These are phyloP conservation scores for Argyresthia goedartella DNA, from an alignment of 2,888 invertebrate species.

Conservation along the genomic window DNA sequence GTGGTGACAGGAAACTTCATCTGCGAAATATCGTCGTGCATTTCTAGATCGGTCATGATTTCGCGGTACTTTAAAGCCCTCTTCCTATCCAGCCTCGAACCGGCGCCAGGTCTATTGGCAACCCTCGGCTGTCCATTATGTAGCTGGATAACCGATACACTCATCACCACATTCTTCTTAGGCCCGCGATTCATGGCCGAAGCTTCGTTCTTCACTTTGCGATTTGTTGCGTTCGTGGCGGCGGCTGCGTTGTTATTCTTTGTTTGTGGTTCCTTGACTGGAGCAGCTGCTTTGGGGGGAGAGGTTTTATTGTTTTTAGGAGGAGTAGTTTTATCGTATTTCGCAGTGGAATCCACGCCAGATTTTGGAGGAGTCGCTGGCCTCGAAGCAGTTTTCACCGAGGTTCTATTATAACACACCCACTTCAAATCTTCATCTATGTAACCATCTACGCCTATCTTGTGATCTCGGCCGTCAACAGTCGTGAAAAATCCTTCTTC, in stretches of 20 bases:
- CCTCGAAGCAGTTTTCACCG: neutral
- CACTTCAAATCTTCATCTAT: slow-evolving; percentile 53
- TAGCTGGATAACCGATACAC: neutral
- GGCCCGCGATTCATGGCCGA: neutral
- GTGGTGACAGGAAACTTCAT: slow-evolving; percentile 22
- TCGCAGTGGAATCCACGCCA: no score
- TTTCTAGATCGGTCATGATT: slow-evolving; percentile 40
- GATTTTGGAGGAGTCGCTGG: slow-evolving; percentile 13
- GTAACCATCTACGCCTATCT: slow-evolving; percentile 55
- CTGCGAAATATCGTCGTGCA: slow-evolving; percentile 37
- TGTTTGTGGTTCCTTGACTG: no score
- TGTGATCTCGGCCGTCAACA: slow-evolving; percentile 26
- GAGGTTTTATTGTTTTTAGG: no score
- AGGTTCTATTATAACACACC: slow-evolving; percentile 20
- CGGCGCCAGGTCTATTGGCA: no score
- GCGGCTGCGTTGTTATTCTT: no score
- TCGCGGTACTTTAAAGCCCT: slow-evolving; percentile 42
- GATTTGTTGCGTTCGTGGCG: no score
- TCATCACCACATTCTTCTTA: neutral
- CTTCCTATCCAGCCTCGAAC: slow-evolving; percentile 21
- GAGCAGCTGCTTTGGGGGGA: no score
- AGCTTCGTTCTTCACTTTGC: no score
- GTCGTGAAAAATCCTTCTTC: slow-evolving; percentile 52
- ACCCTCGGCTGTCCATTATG: no score
- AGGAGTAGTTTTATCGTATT: no score